Evolutionary conservation across 2,888 invertebrate species (phyloP), one percentile per base, ranked within the genome.

Genomic region (Corythucha ciliata): DNA sequence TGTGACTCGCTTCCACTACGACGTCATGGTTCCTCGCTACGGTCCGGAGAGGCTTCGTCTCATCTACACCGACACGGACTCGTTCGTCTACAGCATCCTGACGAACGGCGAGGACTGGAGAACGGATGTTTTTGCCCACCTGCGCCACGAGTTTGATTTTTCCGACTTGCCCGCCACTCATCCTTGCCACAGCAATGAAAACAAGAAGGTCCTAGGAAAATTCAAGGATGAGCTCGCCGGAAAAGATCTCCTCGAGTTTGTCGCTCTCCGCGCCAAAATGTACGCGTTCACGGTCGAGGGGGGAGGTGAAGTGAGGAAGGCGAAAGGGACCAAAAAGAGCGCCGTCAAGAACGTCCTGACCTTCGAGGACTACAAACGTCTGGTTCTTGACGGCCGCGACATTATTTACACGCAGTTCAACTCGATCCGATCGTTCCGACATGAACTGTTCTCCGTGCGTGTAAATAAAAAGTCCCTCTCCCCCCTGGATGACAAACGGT

Each of bases 171-270:
- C 48, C 7, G 5, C 32, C 7, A 37, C 58, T n/a, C 40, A 50
- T 21, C 36, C 20, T 3, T 27, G 16, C 10, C 51, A 36, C 27
- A 46, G 50, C n/a, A 18, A 26, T 14, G 37, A 22, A 22, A 56
- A 56, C 29, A 58, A 63, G 54, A 65, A 64, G 57, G 57, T 63
- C 2, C 21, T 63, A 3, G 64, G 66, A 3, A 46, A 65, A 32
- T 63, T 66, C 60, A 65, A 66, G 54, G 64, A 65, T 57, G 65
- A 66, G 50, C 58, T 56, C 27, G 58, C 59, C 16, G 63, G 64
- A 1, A 50, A 52, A 52, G 58, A 62, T n/a, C 62, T 65, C 57
- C 60, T 55, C 1, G 62, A 65, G 53, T 66, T 64, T 56, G 56
- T 64, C 1, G 65, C 63, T 2, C 47, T 64, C 6, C 47, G 61